Base-by-base conservation (phyloP, 2,888 invertebrate genomes). In the Agrotis segetum region DNA sequence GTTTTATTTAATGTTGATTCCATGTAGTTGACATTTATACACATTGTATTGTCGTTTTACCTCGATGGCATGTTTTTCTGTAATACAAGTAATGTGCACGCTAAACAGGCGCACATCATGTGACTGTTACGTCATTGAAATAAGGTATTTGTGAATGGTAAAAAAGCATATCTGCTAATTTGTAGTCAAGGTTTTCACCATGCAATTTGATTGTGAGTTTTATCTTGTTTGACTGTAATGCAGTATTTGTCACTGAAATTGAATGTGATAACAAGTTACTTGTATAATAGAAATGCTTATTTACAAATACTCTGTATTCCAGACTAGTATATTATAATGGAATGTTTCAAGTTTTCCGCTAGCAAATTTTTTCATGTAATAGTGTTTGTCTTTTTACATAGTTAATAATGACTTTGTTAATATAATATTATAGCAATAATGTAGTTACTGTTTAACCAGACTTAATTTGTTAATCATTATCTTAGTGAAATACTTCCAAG, bases 271-370 rank as follows among this genome's bases (percentile, higher is more conserved):
- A 40, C 49, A 50, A 60, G 49, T 53, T 69, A 59, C 47, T 69
- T 53, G 40, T 13, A 1, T 21, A 19, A 13, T 55, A 49, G 21
- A 49, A 77, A 78, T 49, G n/a, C 29, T 59, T 70, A 59, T 14
- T 40, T 78, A 50, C 19, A 59, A 16, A 63, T 29, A 47, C 47
- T 21, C 53, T 21, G 49, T 60, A 61, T 79, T 73, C 55, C 58
- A 47, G 6, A 52, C 24, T 78, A 52, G 50, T 56, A n/a, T 44
- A 44, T 29, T 69, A 40, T 21, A 60, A 44, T 34, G 79, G 60
- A 60, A 55, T 79, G 79, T 79, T 74, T 47, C 14, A 56, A 50
- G 49, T 60, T 73, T 73, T 78, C 59, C 5, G 7, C 44, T 59
- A 44, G 21, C 29, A 24, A 44, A 49, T 55, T 7, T 0, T 73